phyloP scores from a whole-genome alignment of 1,140 invertebrate species.

The Drosophila takahashii region DNA sequence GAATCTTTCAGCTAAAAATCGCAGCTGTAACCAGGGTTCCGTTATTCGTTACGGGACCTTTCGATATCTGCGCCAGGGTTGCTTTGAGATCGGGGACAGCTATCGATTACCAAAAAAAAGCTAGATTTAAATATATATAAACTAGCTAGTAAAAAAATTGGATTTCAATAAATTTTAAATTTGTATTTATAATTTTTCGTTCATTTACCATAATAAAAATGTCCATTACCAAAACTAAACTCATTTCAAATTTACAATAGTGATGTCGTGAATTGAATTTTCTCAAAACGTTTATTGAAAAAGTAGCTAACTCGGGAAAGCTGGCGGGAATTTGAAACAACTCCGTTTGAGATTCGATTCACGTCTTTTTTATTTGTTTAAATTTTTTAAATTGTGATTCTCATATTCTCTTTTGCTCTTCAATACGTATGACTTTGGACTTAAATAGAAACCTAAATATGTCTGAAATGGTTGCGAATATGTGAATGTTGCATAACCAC shows the following conservation, averaged over 20 bases:
- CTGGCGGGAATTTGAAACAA: background rate
- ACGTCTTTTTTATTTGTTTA: constrained; percentile 64
- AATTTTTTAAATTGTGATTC: constrained; percentile 60
- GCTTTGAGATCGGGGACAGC: background rate
- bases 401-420: constrained; percentile 13
- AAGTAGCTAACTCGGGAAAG: too few relatives aligned
- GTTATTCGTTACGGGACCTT: background rate
- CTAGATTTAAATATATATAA: too few relatives aligned
- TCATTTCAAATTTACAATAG: background rate
- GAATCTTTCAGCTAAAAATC: constrained; percentile 67
- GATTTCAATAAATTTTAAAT: too few relatives aligned
- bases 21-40: constrained; percentile 62
- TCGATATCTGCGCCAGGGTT: constrained; percentile 26
- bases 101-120: background rate
- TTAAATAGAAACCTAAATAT: constrained; percentile 65
- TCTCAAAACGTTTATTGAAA: background rate
- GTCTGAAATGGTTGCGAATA: constrained; percentile 53
- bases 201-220: too few relatives aligned
- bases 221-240: too few relatives aligned
- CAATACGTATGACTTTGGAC: constrained; percentile 40
- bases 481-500: constrained; percentile 40
- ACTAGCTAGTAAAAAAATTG: background rate
- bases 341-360: constrained; percentile 39
- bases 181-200: too few relatives aligned
- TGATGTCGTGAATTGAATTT: background rate